Base-by-base conservation (phyloP, 2,888 invertebrate species). In the Acanthosepion lycidas region DNA sequence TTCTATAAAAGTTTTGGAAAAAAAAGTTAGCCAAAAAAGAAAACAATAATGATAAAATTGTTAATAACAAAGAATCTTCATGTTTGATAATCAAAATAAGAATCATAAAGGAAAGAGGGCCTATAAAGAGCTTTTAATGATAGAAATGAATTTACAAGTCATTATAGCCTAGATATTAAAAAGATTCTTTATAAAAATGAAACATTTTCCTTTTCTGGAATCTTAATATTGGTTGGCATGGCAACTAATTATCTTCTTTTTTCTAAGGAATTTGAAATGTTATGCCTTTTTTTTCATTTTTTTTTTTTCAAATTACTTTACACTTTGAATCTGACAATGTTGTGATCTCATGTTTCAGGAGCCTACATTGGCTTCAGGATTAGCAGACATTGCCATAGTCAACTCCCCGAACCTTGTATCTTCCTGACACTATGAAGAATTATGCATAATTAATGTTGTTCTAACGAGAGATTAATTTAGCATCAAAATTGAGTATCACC, bases 151-250 rank as follows among this genome's bases (percentile, higher is more conserved):
- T 78, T 78, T 78, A 78, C 78, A 78, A 78, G n/a, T 78, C 78
- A 78, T 78, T 78, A 78, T 78, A 78, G 78, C 78, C n/a, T 78
- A 78, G 78, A 78, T 78, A 78, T 78, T 78, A 78, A 78, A 78
- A 78, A 78, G n/a, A 33, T 33, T 78, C n/a, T 33, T 78, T 23
- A 78, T 15, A 78, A n/a, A 78, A n/a, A 78, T 78, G 78, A n/a
- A n/a, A 78, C 78, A 78, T 33, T 78, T 78, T 78, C n/a, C n/a
- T n/a, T 78, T 78, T 78, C 33, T n/a, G 20, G 15, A n/a, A 78
- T 78, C 12, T 78, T 78, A 6, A n/a, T 78, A 78, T 78, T 18
- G n/a, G 78, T 78, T 78, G 78, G 12, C 78, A 78, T 78, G 33
- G 78, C 78, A 78, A 78, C 78, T 78, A 33, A 78, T 78, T 33